Base-by-base conservation (phyloP, 2,888 invertebrate species). In the Oasisia sp. region DNA sequence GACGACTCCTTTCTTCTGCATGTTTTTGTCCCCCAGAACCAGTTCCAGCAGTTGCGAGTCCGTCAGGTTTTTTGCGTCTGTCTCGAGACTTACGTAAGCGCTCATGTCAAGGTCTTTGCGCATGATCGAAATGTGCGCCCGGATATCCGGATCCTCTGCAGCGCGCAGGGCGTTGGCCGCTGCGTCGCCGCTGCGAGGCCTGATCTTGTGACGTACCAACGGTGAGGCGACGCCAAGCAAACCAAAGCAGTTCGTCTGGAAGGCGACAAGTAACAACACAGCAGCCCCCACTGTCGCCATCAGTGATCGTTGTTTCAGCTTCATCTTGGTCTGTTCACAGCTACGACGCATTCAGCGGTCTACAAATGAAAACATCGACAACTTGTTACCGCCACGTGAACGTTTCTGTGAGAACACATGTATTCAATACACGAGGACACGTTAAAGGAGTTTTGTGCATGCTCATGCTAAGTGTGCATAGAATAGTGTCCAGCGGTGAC, bases 21-120 rank as follows among this genome's bases (percentile, higher is more conserved):
- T 32, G 12, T 91, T 27, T 44, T 0, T 32, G 91, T 91, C 45
- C 32, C 45, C 45, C 4, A 74, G 74, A 74, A 74, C 27, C 27
- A 74, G 74, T 74, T 74, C 74, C 27, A 74, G 74, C 74, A 74
- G 74, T 27, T 7, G 14, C 32, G 50, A 50, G 91, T 91, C 91
- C 32, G 91, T 91, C 56, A 91, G 14, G 45, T 91, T 91, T 4
- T 56, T 45, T 14, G 14, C 19, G 56, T 44, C 56, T n/a, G 32
- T 5, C 45, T 44, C 91, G 38, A 32, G 50, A 56, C 50, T 50
- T 11, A 45, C 50, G 50, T 91, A 44, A n/a, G 32, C 91, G 91
- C 91, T 91, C 38, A 91, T n/a, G 91, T 91, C 91, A 2, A 91
- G 56, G 91, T 91, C 91, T 91, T 91, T 91, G 45, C 91, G 91